These are phyloP conservation scores for Gambusia holbrooki DNA, from an alignment of 2,113 vertebrate genomes.

Conservation along the genomic window DNA sequence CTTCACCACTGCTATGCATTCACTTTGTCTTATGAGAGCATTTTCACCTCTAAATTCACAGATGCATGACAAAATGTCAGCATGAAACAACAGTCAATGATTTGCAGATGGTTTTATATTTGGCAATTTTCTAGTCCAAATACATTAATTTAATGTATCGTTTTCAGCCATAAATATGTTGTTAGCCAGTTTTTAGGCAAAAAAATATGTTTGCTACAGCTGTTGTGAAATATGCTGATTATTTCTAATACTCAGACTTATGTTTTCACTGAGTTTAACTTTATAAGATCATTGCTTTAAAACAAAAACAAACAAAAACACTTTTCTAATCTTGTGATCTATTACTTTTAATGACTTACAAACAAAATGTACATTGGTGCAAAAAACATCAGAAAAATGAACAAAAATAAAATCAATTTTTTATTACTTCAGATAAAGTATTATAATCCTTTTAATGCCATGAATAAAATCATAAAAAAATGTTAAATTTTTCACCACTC, in stretches of 20 bases:
- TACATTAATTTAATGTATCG: not conserved
- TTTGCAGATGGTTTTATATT: too few species aligned
- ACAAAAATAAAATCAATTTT: too few species aligned
- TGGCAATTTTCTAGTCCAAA: not conserved
- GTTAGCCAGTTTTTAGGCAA: not conserved
- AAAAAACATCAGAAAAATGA: not conserved
- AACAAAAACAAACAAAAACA: too few species aligned
- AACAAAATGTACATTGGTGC: not conserved
- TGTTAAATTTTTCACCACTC: too few species aligned
- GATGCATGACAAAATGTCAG: not conserved
- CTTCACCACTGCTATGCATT: not conserved
- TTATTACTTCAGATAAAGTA: too few species aligned
- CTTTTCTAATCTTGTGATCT: not conserved
- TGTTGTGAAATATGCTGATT: not conserved
- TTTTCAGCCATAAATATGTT: not conserved
- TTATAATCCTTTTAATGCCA: not conserved
- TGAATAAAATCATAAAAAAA: not conserved
- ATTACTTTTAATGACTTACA: not conserved
- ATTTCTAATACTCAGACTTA: not conserved
- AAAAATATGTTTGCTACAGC: not conserved
- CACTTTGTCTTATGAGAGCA: not conserved
- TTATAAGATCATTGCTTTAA: too few species aligned
- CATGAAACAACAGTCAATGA: not conserved
- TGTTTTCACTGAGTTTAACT: too few species aligned
- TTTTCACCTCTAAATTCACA: not conserved